Evolutionary conservation across 2,797 vertebrate genomes (phyloP), one percentile per base, ranked within the genome.

Genomic region (Manis crassicaudata): DNA sequence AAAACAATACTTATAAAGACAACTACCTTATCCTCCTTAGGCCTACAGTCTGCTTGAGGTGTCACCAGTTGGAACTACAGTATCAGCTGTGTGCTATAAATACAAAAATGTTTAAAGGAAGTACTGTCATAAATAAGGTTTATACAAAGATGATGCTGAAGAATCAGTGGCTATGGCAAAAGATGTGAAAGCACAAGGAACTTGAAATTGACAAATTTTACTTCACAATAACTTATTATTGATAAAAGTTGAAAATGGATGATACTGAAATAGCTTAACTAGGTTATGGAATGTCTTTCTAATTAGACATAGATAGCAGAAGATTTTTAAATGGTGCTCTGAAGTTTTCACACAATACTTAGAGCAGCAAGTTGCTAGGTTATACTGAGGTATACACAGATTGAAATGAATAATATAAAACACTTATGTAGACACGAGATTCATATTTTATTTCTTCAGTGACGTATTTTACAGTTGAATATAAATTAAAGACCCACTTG

Each of bases 401-500:
- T 25, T 14, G 16, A 72, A 94, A 94, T 87, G 75, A 96, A 88
- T 32, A 96, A 80, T 40, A 91, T 43, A 75, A 91, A 89, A 96
- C 73, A 18, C 58, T 88, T 92, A 88, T 70, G 9, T 54, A 65
- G 68, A 50, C 2, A 75, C 25, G 40, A 82, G 58, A 52, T 81
- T 88, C 35, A 29, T 72, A 83, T 73, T 98, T 97, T 97, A 97
- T 98, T 98, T 97, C 32, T 93, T 72, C 35, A 90, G 81, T 73
- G 62, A 94, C 88, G 67, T 92, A 91, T 97, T 46, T 92, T 96
- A 97, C 83, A 97, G 35, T 8, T 70, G 21, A 95, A 88, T 92
- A 54, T 81, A 95, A 97, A 97, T 88, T 98, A 99, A 97, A 99
- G 99, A 97, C 99, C 99, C 35, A 99, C 43, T 98, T 99, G 99